Conservation (phyloP, 2,888 invertebrate species). For the Pterostichus madidus region DNA sequence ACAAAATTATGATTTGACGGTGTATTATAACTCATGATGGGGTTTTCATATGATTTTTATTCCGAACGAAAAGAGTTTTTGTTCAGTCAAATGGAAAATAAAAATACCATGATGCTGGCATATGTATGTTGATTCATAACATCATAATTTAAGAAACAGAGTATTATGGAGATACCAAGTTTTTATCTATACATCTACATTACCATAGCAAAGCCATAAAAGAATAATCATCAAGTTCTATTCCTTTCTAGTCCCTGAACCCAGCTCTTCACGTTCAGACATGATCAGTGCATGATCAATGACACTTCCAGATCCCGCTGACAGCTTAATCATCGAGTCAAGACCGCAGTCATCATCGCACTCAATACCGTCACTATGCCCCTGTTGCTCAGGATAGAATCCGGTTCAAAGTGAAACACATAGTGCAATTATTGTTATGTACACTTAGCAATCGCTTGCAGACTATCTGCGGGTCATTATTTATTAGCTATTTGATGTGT, state of each 20-base stretch:
- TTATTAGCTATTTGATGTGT: conserved; percentile 40
- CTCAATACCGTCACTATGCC: conserved; percentile 4
- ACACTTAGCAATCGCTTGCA: conserved; percentile 13
- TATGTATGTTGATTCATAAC: no score
- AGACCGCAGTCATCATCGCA: conserved; percentile 33
- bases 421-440: conserved; percentile 30
- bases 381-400: conserved; percentile 26
- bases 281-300: conserved; percentile 53
- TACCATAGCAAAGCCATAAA: conserved; percentile 42
- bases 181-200: not conserved
- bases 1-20: no score
- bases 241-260: conserved; percentile 49
- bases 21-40: no score
- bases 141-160: no score
- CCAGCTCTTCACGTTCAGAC: conserved; percentile 35
- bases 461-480: conserved; percentile 30
- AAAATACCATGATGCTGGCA: no score
- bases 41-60: no score
- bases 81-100: no score
- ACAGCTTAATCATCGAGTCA: conserved; percentile 54
- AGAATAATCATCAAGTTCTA: conserved; percentile 26
- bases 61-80: no score
- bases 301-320: conserved; percentile 45
- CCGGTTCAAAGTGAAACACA: conserved; percentile 41
- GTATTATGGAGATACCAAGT: no score